Evolutionary conservation across 53 echinoderm and acorn worm species (phyloP), one percentile per base, ranked within the genome.

Genomic region (Apostichopus leukothele): DNA sequence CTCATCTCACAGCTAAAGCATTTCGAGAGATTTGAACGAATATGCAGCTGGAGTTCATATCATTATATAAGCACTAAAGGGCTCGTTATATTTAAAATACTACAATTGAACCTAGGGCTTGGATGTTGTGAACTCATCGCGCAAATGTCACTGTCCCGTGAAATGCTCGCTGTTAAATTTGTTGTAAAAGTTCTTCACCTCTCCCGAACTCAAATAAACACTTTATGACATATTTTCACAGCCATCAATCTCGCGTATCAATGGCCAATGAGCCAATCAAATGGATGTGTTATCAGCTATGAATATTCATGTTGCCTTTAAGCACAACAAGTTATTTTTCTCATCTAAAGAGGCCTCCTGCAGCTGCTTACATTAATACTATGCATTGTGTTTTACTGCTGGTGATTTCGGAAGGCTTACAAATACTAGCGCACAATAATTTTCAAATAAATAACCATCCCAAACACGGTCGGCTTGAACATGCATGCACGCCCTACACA

Each of bases 241-340:
- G 25, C 85, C 27, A 85, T 85, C 85, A 85, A 85, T 85, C 85
- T 55, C 10, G 61, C 11, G 55, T 67, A 18, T 25, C 67, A 50
- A 13, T 68, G 50, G 14, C 60, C 67, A 68, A 27, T 85, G 67
- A 67, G 16, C 85, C 85, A 85, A 85, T 85, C 85, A 85, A 85
- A 67, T 66, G 59, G 81, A 18, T 71, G 60, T 22, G 57, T 83
- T 8, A 51, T 39, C 26, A 67, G 23, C 4, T 25, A 85, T 85
- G 85, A 85, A 85, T 85, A 85, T 85, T 66, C 60, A 85, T 27
- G 5, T 60, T 1, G 67, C 66, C 66, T 52, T 55, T 14, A 60
- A 50, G 67, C 67, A 85, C 67, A 66, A 85, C 85, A 85, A 85
- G 85, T 85, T 85, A 81, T 81, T 81, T 79, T 52, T 51, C 81